Conservation (phyloP, 53 echinoderm and acorn worm genomes). For the Stichopus horrens region DNA sequence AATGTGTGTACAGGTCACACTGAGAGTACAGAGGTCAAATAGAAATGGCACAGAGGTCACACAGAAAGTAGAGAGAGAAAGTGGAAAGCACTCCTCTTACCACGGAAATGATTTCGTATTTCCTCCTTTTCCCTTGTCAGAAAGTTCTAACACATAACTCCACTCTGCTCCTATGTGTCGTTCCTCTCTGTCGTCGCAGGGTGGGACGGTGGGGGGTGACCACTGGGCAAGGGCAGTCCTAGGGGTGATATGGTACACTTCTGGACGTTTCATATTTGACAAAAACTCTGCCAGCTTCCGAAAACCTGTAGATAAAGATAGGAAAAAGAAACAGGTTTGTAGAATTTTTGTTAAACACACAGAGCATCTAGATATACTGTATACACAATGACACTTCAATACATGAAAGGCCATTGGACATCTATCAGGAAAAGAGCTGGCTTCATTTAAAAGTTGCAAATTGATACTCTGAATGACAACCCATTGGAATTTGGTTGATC, state of each 20-base stretch:
- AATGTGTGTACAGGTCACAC: too few relatives aligned
- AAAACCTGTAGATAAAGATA: constrained; percentile 62
- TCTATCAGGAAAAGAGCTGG: neutral
- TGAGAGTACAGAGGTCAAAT: too few relatives aligned
- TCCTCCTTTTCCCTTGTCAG: constrained; percentile 77
- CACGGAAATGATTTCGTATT: constrained; percentile 70
- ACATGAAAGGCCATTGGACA: neutral
- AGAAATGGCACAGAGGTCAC: too few relatives aligned
- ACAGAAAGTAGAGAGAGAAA: too few relatives aligned
- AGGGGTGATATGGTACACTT: constrained; percentile 71
- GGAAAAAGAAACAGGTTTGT: neutral
- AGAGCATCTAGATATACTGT: neutral
- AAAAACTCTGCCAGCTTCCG: constrained; percentile 77
- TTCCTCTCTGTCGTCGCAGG: constrained; percentile 61
- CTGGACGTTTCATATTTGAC: constrained; percentile 84
- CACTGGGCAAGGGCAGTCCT: constrained; percentile 75
- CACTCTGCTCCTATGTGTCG: constrained; percentile 57
- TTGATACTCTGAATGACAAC: too few relatives aligned
- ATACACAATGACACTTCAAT: neutral
- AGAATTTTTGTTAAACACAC: neutral
- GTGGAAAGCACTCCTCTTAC: constrained; percentile 37
- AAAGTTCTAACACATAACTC: constrained; percentile 76
- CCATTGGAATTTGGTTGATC: too few relatives aligned
- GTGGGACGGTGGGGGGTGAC: constrained; percentile 70
- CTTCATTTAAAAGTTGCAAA: too few relatives aligned